Base-by-base conservation (phyloP, 2,113 vertebrate species). In the Triplophysa tibetana region DNA sequence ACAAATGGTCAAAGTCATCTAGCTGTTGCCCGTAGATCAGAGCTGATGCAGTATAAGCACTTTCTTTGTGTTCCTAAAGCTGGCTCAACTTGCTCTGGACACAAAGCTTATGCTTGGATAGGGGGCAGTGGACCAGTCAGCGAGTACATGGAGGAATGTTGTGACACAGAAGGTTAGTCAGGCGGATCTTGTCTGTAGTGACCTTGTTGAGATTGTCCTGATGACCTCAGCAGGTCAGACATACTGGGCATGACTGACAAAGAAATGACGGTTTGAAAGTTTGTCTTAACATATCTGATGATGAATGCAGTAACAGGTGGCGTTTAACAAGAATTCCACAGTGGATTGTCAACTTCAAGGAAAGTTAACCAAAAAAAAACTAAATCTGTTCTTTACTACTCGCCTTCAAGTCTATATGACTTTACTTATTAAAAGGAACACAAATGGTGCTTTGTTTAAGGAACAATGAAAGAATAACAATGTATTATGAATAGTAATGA, bases 21-120 rank as follows among this genome's bases (percentile, higher is more conserved):
- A 81, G 73, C 75, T 62, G 60, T 79, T 24, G 21, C 24, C 38
- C 24, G 11, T 33, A 69, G 62, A 77, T 77, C 82, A 74, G 65
- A 82, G 73, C 29, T n/a, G 43, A 48, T 63, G 82, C 89, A 87
- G 75, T 76, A 84, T 88, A 90, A 90, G 87, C 84, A 88, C 87
- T 90, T 91, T 85, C 83, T 90, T 91, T 90, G 88, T 91, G 82
- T 81, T 81, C 84, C 83, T 82, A 90, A 91, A 90, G 85, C 89
- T 89, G 86, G 81, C 78, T 86, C 81, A 88, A 89, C 82, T 87
- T 80, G 74, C 83, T 79, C 83, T 86, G 83, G 84, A 86, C 85
- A 90, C 45, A 38, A 24, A 72, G 79, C 83, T 88, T 61, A 23
- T 75, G 86, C 67, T 78, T 70, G 75, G 70, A 52, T 67, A 77